phyloP scores from a whole-genome alignment of 2,888 invertebrate species.

The Trichogramma dendrolimi region DNA sequence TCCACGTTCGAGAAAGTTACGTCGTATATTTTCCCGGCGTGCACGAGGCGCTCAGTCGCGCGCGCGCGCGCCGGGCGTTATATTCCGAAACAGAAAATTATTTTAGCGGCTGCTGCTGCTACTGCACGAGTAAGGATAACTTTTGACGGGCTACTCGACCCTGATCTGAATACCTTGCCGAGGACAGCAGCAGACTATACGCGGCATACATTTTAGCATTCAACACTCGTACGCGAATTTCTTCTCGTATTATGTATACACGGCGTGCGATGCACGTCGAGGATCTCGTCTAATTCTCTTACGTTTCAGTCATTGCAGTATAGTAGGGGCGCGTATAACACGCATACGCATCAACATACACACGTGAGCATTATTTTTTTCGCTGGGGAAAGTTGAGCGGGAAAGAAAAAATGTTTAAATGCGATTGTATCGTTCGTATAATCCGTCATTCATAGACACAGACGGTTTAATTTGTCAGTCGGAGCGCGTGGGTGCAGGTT shows the following conservation, averaged over 20 bases:
- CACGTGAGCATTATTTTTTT: too few relatives aligned
- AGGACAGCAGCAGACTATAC: not conserved
- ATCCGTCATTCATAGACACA: too few relatives aligned
- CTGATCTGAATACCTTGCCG: conserved; percentile 27
- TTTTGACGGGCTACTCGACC: conserved; percentile 6
- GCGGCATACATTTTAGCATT: conserved; percentile 18
- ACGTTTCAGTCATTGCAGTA: not conserved
- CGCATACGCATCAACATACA: not conserved
- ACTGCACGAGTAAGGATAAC: conserved; percentile 20
- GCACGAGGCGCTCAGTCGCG: not conserved
- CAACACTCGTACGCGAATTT: conserved; percentile 4
- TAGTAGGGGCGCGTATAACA: not conserved
- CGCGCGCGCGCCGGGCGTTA: conserved; percentile 28
- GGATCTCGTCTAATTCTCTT: conserved; percentile 21
- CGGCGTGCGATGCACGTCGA: not conserved
- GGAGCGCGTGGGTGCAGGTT: too few relatives aligned
- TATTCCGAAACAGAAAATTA: conserved; percentile 40
- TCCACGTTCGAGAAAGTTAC: conserved; percentile 17
- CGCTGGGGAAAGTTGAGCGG: too few relatives aligned
- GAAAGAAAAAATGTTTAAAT: too few relatives aligned
- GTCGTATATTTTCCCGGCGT: conserved; percentile 18
- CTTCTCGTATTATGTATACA: not conserved
- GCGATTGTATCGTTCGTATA: too few relatives aligned
- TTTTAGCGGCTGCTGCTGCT: conserved; percentile 34
- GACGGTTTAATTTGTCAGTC: too few relatives aligned